Evolutionary conservation across 1,140 invertebrate species (phyloP), one percentile per base, ranked within the genome.

Genomic region (Drosophila teissieri): DNA sequence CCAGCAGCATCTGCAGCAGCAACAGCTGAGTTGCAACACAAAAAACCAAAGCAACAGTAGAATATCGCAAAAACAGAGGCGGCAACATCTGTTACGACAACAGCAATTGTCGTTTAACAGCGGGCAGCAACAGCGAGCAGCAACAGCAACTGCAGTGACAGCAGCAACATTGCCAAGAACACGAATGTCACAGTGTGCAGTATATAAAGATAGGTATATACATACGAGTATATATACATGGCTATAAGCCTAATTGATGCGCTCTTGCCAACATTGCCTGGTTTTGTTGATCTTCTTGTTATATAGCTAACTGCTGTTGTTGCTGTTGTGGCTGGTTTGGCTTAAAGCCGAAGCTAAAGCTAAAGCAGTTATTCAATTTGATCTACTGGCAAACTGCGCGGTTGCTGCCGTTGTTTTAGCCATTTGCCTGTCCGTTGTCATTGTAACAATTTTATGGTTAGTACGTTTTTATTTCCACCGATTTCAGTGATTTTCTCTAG

Each of bases 401-500:
- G 64, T 49, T 57, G 36, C 55, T 39, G 58, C 55, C 63, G 45
- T 75, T 82, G 51, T 74, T 62, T 49, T 69, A 57, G 57, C 51
- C 80, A 61, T 64, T 64, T 82, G 62, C 62, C 61, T 48, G 56
- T 46, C 53, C 44, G 73, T 39, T 69, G 78, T 77, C 73, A 81
- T 85, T 85, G 81, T 80, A 78, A 85, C 77, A 73, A 80, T 85
- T 85, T 85, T 77, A 85, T 85, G 73, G 73, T 63, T 73, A 73
- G 77, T 77, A 78, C 81, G 77, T 85, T 85, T 80, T 80, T 69
- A 73, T 78, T 73, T 69, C 37, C 54, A 77, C 56, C 54, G 62
- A 61, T 83, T 76, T 53, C 52, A 51, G 53, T 74, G 72, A 68
- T 60, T 82, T 82, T 78, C 62, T 70, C 19, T 53, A 64, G 37